A percentile compares a stretch with the other conserved stretches of the same genome.
Evolutionary conservation across 2,888 invertebrate species (phyloP).

Genomic region (Mesorhabditis spiculigera): DNA sequence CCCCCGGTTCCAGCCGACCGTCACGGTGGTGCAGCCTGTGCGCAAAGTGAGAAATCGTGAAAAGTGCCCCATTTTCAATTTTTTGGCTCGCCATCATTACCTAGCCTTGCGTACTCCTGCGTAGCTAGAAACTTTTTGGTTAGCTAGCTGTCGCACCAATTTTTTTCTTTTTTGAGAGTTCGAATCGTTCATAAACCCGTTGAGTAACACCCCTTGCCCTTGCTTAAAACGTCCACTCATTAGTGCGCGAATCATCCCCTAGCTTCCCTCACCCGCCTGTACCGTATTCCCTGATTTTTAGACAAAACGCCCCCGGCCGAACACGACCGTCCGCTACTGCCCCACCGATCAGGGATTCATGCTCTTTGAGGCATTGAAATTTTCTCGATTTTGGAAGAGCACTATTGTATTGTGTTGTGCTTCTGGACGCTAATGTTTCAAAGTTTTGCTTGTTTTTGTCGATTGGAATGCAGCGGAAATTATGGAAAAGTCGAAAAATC

Average conservation of each 20-base stretch:
- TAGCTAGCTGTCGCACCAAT: too few species aligned
- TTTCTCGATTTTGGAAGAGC: not conserved
- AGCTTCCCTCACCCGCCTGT: not conserved
- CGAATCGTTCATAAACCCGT: not conserved
- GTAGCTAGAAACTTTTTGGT: too few species aligned
- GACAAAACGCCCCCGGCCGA: slow-evolving; percentile 23
- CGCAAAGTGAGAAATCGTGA: too few species aligned
- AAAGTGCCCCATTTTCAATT: too few species aligned
- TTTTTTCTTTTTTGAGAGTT: not conserved
- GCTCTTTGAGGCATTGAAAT: slow-evolving; percentile 30
- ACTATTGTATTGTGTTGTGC: too few species aligned
- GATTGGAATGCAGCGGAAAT: not conserved
- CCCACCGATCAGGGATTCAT: slow-evolving; percentile 40
- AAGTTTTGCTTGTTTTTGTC: not conserved
- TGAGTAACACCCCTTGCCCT: not conserved
- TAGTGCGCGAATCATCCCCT: too few species aligned
- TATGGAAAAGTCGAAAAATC: not conserved
- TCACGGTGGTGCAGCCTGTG: too few species aligned
- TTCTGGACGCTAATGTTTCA: too few species aligned
- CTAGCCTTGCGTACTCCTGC: too few species aligned
- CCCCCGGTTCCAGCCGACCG: not conserved
- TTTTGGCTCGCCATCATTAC: too few species aligned
- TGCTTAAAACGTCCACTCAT: too few species aligned
- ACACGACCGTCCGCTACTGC: slow-evolving; percentile 38
- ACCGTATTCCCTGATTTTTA: not conserved